phyloP scores from a whole-genome alignment of 2,888 invertebrate genomes.

The Drosophila sordidapex region DNA sequence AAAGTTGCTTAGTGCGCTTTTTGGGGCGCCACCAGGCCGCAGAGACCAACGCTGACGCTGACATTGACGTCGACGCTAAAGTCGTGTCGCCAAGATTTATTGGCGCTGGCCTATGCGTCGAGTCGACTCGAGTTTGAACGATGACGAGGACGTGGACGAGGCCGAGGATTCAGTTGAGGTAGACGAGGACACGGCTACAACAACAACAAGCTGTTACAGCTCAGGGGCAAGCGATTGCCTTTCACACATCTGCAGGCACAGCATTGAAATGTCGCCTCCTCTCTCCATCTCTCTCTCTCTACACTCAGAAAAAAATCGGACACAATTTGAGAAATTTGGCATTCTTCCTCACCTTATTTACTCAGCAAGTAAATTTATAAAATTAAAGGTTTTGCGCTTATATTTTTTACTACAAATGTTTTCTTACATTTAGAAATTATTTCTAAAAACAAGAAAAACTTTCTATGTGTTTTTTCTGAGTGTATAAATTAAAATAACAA shows the following conservation, averaged over 20 bases:
- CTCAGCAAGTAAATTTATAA: no score
- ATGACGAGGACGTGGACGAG: slow-evolving; percentile 24
- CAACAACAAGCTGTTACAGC: neutral
- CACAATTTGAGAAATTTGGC: no score
- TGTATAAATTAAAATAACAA: neutral
- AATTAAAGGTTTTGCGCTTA: no score
- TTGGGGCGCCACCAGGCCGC: slow-evolving; percentile 25
- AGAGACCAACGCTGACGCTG: neutral
- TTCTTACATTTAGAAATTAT: neutral
- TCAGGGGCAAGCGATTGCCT: slow-evolving; percentile 12
- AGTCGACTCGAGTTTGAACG: slow-evolving; percentile 28
- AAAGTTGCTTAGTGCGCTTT: slow-evolving; percentile 55
- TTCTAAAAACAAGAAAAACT: neutral
- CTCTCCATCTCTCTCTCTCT: neutral
- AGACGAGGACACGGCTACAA: neutral
- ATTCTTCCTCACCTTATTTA: no score
- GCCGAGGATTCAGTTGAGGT: neutral
- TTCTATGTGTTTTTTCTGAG: neutral
- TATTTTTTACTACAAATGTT: neutral
- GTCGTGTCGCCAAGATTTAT: slow-evolving; percentile 75
- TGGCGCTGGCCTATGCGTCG: slow-evolving; percentile 57
- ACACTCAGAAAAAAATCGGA: neutral
- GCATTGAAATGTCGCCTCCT: slow-evolving; percentile 58
- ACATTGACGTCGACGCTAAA: slow-evolving; percentile 25
- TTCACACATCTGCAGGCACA: slow-evolving; percentile 22